Base-by-base conservation (phyloP, 2,113 vertebrate genomes). In the Falcunculus frontatus region DNA sequence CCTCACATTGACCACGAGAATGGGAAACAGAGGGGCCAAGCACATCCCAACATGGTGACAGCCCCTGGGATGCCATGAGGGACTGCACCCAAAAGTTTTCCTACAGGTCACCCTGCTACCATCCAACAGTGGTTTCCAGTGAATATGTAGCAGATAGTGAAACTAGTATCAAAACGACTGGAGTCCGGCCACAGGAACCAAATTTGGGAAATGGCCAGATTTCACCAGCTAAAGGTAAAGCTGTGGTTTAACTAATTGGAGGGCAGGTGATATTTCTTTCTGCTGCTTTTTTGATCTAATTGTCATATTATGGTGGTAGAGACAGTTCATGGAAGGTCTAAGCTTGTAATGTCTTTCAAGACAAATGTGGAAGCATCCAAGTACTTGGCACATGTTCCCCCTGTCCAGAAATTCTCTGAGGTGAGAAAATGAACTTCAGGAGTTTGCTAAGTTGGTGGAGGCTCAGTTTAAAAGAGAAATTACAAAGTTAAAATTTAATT, bases 31-130 rank as follows among this genome's bases (percentile, higher is more conserved):
- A 46, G 55, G 9, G 23, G 13, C 55, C 59, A 55, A 87, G 44
- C 23, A 21, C 0, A 2, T 32, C 73, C 64, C 41, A 33, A 5
- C 41, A 46, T 0, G 1, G 27, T 13, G 63, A 62, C 64, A 70
- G 44, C 47, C 69, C 44, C 65, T 25, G 42, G 49, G 44, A 49
- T 27, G 25, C 49, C 65, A 41, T 0, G 0, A 22, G 46, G 50
- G 41, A 65, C 56, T 13, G 27, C 13, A 56, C 18, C 50, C 37
- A 27, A 69, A 32, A 21, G 32, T 41, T 41, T 49, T 49, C 47
- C 69, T 37, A 7, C 3, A 53, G 26, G 29, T 65, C 59, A 90
- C 4, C 9, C 37, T 3, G 16, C 29, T 46, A 46, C 56, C 69
- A 53, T 10, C 44, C 7, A 8, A 27, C 10, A 47, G n/a, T 2